A percentile compares a stretch with the other conserved stretches of the same genome.
phyloP scores from a whole-genome alignment of 1,140 invertebrate species.

The Whitmania pigra region DNA sequence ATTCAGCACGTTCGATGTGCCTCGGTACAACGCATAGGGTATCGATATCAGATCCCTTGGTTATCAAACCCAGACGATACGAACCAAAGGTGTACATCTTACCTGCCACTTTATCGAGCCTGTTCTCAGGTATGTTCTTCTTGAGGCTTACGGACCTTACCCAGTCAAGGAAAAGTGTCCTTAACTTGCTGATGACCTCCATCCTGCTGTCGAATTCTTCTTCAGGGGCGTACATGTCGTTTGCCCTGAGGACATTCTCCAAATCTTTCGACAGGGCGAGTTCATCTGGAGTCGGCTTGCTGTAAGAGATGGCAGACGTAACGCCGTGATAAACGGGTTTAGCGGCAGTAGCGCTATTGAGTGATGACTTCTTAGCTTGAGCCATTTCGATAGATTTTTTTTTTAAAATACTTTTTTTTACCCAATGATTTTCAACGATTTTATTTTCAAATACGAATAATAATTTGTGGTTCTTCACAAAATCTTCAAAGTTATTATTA shows the following conservation, averaged over 20 bases:
- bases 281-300: background rate
- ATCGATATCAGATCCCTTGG: slow-evolving; percentile 83
- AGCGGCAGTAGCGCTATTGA: background rate
- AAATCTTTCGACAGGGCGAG: background rate
- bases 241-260: background rate
- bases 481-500: too few species aligned
- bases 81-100: slow-evolving; percentile 99
- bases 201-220: slow-evolving; percentile 43
- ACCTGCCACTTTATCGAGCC: slow-evolving; percentile 60
- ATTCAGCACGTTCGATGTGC: slow-evolving; percentile 83
- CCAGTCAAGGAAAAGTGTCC: slow-evolving; percentile 79
- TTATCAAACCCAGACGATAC: slow-evolving; percentile 74
- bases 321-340: background rate
- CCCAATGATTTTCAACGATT: too few species aligned
- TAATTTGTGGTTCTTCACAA: too few species aligned
- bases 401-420: too few species aligned
- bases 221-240: background rate
- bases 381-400: too few species aligned
- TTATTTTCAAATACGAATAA: too few species aligned
- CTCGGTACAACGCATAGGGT: slow-evolving; percentile 90
- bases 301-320: background rate
- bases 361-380: background rate
- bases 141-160: slow-evolving; percentile 71
- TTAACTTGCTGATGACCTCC: slow-evolving; percentile 60
- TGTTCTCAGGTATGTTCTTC: slow-evolving; percentile 44